A percentile compares a stretch with the other conserved stretches of the same genome.
Conservation (phyloP, 2,888 invertebrate genomes). For the Mesoligia furuncula region DNA sequence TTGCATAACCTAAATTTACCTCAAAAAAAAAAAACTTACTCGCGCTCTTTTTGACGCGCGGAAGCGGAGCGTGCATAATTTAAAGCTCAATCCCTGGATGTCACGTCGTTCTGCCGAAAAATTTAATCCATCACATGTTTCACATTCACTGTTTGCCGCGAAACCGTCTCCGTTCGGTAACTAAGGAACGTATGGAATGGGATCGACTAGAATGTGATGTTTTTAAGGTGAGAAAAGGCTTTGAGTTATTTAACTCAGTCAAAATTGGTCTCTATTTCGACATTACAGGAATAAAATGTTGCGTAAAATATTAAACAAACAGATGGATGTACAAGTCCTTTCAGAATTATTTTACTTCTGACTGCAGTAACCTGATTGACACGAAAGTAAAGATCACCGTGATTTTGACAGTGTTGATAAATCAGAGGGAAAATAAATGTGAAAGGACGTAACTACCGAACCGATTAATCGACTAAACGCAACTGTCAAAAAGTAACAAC, state of each 20-base stretch:
- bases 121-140: slow-evolving; percentile 86
- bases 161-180: slow-evolving; percentile 67
- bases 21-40: slow-evolving; percentile 56
- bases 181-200: slow-evolving; percentile 59
- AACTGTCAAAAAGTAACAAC: slow-evolving; percentile 6
- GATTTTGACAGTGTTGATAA: no score
- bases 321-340: not conserved
- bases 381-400: no score
- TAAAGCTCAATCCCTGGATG: slow-evolving; percentile 79
- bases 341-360: no score
- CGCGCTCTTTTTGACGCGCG: slow-evolving; percentile 66
- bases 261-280: not conserved
- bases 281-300: not conserved
- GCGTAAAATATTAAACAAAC: not conserved
- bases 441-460: not conserved
- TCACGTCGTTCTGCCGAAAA: slow-evolving; percentile 84
- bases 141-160: slow-evolving; percentile 69
- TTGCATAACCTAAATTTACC: slow-evolving; percentile 63
- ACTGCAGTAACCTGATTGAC: no score
- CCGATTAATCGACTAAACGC: slow-evolving; percentile 23
- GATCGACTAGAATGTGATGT: slow-evolving; percentile 39
- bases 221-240: slow-evolving; percentile 21
- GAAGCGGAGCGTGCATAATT: slow-evolving; percentile 79
- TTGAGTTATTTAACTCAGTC: slow-evolving; percentile 9
- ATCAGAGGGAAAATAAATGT: no score